These are phyloP conservation scores for Sinhomidia bicolor DNA, from an alignment of 2,888 invertebrate species.

Conservation along the genomic window DNA sequence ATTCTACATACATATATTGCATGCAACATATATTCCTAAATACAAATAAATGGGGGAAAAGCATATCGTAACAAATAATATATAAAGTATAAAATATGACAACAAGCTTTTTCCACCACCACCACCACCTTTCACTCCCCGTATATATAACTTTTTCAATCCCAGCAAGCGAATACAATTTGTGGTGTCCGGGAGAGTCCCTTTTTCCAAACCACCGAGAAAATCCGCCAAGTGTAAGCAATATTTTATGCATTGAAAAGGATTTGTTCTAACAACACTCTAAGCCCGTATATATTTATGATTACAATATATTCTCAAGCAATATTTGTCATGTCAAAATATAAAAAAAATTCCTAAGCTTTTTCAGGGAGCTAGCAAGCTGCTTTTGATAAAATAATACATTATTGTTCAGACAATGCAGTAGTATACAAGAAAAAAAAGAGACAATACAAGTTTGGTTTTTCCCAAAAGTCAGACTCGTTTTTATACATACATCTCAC, in stretches of 20 bases:
- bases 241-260: constrained; percentile 64
- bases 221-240: constrained; percentile 42
- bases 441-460: neutral
- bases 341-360: neutral
- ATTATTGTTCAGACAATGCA: neutral
- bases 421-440: neutral
- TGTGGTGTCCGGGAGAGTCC: neutral
- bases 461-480: neutral
- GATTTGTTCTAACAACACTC: constrained; percentile 33
- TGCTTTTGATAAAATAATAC: neutral
- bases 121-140: too few species aligned
- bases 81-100: too few species aligned
- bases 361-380: too few species aligned
- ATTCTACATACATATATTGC: constrained; percentile 1
- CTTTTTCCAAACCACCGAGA: constrained; percentile 32
- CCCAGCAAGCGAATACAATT: neutral
- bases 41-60: neutral
- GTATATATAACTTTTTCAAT: constrained; percentile 29
- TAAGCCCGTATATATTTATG: constrained; percentile 36
- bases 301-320: constrained; percentile 18
- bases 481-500: neutral
- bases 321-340: constrained; percentile 7
- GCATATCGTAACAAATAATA: too few species aligned
- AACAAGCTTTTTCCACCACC: too few species aligned
- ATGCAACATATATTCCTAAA: neutral